Evolutionary conservation across 2,888 invertebrate species (phyloP).

Genomic region (Protonemura montana): DNA sequence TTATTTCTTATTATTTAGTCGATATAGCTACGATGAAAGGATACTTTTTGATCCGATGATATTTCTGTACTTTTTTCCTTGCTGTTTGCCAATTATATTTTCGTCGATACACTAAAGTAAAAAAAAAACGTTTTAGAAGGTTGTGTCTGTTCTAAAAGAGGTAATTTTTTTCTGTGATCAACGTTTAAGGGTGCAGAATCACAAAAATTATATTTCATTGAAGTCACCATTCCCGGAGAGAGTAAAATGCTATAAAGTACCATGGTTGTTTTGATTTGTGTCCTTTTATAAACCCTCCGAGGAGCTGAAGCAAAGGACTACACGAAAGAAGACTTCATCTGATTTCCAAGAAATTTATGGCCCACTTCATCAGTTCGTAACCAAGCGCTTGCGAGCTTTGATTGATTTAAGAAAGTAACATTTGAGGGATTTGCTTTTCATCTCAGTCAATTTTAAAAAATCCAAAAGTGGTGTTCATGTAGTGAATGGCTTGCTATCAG

Average conservation of each 20-base stretch:
- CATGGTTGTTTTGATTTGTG: neutral
- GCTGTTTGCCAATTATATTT: too few relatives aligned
- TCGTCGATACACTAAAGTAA: too few relatives aligned
- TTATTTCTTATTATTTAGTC: too few relatives aligned
- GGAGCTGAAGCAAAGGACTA: neutral
- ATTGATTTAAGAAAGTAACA: neutral
- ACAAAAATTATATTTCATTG: neutral
- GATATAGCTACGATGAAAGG: too few relatives aligned
- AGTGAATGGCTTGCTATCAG: neutral
- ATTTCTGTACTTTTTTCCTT: too few relatives aligned
- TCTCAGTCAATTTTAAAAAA: neutral
- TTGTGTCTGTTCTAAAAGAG: too few relatives aligned
- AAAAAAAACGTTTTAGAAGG: too few relatives aligned
- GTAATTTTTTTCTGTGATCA: too few relatives aligned
- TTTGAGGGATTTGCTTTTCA: neutral
- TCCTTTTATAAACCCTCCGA: neutral
- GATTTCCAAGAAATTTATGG: neutral
- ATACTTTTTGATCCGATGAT: too few relatives aligned
- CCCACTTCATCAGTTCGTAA: neutral
- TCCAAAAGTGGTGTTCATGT: neutral
- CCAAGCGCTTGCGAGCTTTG: neutral
- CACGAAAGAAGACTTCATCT: neutral
- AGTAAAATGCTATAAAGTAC: neutral
- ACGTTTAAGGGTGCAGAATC: neutral
- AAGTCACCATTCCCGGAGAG: neutral